Base-by-base conservation (phyloP, 2,888 invertebrate species). In the Sphecodes monilicornis region DNA sequence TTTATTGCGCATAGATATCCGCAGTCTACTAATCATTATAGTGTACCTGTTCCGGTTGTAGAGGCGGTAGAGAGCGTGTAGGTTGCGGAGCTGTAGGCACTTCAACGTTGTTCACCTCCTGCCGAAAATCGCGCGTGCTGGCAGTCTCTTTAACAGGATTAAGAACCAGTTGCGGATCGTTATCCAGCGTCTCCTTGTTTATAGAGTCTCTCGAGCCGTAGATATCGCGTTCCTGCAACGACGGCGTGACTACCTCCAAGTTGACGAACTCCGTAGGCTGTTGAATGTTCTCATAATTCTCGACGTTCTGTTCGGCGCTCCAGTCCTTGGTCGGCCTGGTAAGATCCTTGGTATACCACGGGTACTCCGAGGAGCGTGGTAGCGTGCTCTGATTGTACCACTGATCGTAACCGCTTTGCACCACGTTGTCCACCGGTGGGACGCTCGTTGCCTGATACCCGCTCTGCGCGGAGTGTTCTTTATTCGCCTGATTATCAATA, bases 261-360 rank as follows among this genome's bases (percentile, higher is more conserved):
- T 94, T 94, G 3, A 93, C 91, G 50, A 94, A 94, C 36, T 94
- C 94, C 0, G 90, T 74, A 8, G 93, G 86, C 78, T 93, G 94
- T 69, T 94, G 94, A 57, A 94, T 94, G 66, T 94, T 94, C 76
- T 94, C 94, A 68, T 93, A 93, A 76, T 94, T 94, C 57, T 94
- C 94, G 0, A 93, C 93, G 32, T 92, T 93, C 39, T 93, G 91
- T 29, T 94, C 93, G 0, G 86, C 41, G n/a, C 82, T 77, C 92
- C 92, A 92, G 60, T 91, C 92, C 39, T 91, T 89, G 0, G 88
- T 3, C 2, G 88, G 81, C 13, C 76, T 82, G 13, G 85, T n/a
- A 18, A 90, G 89, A 75, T 94, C 92, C 54, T 89, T 91, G 0
- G 86, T 60, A 43, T 93, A 93, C 91, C 93, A 93, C n/a, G 88